Conservation (phyloP, 2,113 vertebrate genomes). For the Odontesthes bonariensis region DNA sequence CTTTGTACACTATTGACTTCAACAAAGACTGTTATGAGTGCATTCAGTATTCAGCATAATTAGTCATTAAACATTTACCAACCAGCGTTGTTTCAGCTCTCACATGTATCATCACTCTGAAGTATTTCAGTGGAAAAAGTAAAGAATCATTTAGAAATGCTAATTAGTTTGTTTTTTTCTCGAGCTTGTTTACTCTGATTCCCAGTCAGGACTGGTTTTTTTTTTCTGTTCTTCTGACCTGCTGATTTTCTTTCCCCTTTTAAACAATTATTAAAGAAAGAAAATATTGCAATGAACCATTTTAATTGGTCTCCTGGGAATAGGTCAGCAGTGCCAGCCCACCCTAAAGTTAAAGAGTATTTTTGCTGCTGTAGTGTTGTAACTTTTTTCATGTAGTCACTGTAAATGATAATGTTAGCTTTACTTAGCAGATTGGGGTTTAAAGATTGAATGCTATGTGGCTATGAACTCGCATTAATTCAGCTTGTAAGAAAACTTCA, state of each 20-base stretch:
- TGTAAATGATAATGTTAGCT: conserved; percentile 44
- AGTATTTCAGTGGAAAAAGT: conserved; percentile 64
- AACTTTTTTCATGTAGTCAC: conserved; percentile 30
- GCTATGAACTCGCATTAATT: conserved; percentile 18
- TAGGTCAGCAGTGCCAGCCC: conserved; percentile 52
- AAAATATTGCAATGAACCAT: conserved; percentile 63
- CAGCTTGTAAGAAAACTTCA: conserved; percentile 8
- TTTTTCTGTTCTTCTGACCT: conserved; percentile 17
- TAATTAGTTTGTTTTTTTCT: conserved; percentile 41
- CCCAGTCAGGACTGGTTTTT: conserved; percentile 40
- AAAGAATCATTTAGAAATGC: conserved; percentile 66
- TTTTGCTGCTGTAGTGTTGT: conserved; percentile 39
- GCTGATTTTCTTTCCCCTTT: conserved; percentile 22
- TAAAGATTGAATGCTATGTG: conserved; percentile 40
- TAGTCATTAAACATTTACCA: conserved; percentile 61
- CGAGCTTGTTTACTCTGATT: conserved; percentile 63
- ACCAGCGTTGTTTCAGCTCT: conserved; percentile 53
- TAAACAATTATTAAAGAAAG: conserved; percentile 59
- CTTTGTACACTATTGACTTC: conserved; percentile 28
- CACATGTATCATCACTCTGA: conserved; percentile 57
- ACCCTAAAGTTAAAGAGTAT: conserved; percentile 57
- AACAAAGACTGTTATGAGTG: conserved; percentile 38
- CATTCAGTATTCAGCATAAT: conserved; percentile 63
- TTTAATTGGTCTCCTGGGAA: conserved; percentile 73
- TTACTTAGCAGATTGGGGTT: conserved; percentile 33